A percentile compares a stretch with the other conserved stretches of the same genome.
phyloP scores from a whole-genome alignment of 2,797 vertebrate genomes.

The Chaunax sp. region DNA sequence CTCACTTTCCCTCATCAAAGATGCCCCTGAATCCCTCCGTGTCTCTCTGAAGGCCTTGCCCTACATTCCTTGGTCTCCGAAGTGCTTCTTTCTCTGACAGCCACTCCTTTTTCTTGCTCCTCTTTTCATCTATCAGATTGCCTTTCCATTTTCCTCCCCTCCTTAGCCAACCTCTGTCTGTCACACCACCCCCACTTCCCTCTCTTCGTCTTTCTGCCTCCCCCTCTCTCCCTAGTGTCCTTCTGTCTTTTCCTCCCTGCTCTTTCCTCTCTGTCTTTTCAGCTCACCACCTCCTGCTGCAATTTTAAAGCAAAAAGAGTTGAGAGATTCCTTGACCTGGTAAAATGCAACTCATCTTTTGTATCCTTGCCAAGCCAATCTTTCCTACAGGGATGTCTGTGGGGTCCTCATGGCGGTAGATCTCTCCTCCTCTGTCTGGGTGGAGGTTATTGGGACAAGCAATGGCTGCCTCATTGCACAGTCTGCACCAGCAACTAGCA shows the following conservation, averaged over 20 bases:
- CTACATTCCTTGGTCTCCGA: constrained; percentile 68
- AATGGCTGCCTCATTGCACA: constrained; percentile 46
- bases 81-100: constrained; percentile 81
- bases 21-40: constrained; percentile 55
- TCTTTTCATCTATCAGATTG: constrained; percentile 71
- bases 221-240: constrained; percentile 52
- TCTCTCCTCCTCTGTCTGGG: constrained; percentile 45
- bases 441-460: constrained; percentile 50
- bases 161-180: constrained; percentile 53
- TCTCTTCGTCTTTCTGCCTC: constrained; percentile 14
- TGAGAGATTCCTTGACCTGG: constrained; percentile 56
- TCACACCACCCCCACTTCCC: constrained; percentile 5
- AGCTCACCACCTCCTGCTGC: constrained; percentile 45
- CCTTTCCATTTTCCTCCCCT: constrained; percentile 63
- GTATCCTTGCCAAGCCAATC: constrained; percentile 69
- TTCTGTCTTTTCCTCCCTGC: constrained; percentile 49
- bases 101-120: constrained; percentile 75
- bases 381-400: constrained; percentile 44
- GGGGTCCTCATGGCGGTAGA: constrained; percentile 48
- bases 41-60: constrained; percentile 57
- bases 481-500: constrained; percentile 47
- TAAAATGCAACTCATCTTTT: constrained; percentile 71
- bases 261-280: constrained; percentile 46
- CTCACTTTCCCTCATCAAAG: constrained; percentile 65
- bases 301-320: constrained; percentile 49